Base-by-base conservation (phyloP, 2,113 vertebrate genomes). In the Sula dactylatra region DNA sequence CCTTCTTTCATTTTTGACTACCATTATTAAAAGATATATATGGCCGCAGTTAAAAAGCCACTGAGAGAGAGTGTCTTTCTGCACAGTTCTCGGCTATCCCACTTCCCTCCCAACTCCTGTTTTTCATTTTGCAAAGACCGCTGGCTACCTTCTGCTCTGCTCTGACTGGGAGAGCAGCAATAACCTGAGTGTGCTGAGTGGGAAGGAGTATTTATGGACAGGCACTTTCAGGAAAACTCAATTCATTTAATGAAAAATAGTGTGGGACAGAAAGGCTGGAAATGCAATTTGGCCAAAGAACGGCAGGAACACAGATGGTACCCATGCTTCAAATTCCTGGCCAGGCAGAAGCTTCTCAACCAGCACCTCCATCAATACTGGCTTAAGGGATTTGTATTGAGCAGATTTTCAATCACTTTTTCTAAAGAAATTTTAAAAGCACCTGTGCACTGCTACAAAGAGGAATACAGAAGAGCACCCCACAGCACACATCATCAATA, bases 151-250 rank as follows among this genome's bases (percentile, higher is more conserved):
- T 45, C 79, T 47, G 71, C 86, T 55, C 88, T 55, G 80, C 67
- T 55, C 18, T 2, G 27, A 54, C 54, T 7, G 19, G 56, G 91
- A 69, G 56, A 87, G 54, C 18, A 21, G 8, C 6, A 66, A 66
- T 10, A 82, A 76, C 86, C 72, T 1, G 4, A n/a, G 74, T 2
- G 61, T 8, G 9, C 66, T 1, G 32, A 69, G 83, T 12, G 13
- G 72, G 80, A 96, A 82, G 94, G 54, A 91, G 21, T 56, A 67
- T 87, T 95, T 91, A 93, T 38, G 81, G 93, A 72, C 78, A 20
- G 61, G 61, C 16, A 9, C 80, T 59, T 94, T 45, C 87, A 94
- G 78, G 94, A 92, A 95, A 96, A 94, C 47, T 76, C 91, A 66
- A 91, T 86, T 84, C 89, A 66, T 47, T 76, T 95, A 80, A 96